Base-by-base conservation (phyloP, 1,140 invertebrate genomes). In the Streblospio benedicti region DNA sequence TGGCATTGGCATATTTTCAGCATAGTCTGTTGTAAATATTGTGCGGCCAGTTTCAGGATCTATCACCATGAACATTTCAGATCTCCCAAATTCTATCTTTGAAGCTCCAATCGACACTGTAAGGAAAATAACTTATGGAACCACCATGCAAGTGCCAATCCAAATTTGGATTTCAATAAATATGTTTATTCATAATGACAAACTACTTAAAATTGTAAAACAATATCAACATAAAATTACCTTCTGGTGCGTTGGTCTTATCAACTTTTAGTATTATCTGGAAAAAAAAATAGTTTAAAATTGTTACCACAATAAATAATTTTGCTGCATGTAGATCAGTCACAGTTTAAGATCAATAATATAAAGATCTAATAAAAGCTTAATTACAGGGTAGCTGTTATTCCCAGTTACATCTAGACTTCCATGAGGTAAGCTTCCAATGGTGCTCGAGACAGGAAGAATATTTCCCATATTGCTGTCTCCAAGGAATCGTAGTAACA, bases 401-500 rank as follows among this genome's bases (percentile, higher is more conserved):
- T 25, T 20, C 31, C 67, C 71, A 55, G 60, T 79, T 3, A 93
- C 81, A 55, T 83, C 81, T 52, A 92, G 79, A 1, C 89, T 86
- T 31, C 83, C 79, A 65, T 89, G 85, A 2, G 81, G 75, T 69
- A 89, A 91, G 23, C 89, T 85, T 67, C 90, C 84, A 12, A 90
- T 75, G 64, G 82, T 74, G 0, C 79, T 79, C 65, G 79, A 74
- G 38, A 66, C 59, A 61, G 81, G 79, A 38, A 75, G 72, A 47
- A 85, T 76, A 50, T 73, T 79, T 62, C 88, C 88, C 59, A 93
- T 78, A 70, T 91, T 87, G 0, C 86, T 85, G 33, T 83, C 79
- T 1, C 89, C 89, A 60, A 86, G 87, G 71, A 94, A 89, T 73
- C 93, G 91, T 0, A 91, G 79, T 0, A 87, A 75, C 64, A 84